A percentile compares a stretch with the other conserved stretches of the same genome.
Conservation (phyloP, 2,888 invertebrate species). For the Sesamia inferens region DNA sequence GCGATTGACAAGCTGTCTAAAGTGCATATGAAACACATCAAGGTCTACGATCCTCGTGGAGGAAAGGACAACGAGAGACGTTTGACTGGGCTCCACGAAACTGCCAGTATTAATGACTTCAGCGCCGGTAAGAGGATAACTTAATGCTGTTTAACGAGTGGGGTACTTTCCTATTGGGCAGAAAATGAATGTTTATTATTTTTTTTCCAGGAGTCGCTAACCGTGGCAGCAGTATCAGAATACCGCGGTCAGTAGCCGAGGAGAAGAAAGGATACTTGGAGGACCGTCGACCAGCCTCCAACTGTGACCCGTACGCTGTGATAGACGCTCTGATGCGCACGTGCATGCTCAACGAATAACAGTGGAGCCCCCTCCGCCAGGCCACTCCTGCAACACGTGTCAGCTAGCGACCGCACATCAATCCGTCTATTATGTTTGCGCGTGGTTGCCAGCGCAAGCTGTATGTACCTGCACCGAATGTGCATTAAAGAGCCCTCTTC, state of each 20-base stretch:
- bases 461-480: slow-evolving; percentile 56
- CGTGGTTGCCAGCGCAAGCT: slow-evolving; percentile 53
- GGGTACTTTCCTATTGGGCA: neutral
- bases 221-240: slow-evolving; percentile 98
- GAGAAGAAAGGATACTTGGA: slow-evolving; percentile 98
- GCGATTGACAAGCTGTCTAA: slow-evolving; percentile 98
- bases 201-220: slow-evolving; percentile 94
- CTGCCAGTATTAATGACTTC: slow-evolving; percentile 99
- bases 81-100: slow-evolving; percentile 98
- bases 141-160: neutral
- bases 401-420: slow-evolving; percentile 66
- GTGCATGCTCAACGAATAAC: slow-evolving; percentile 93
- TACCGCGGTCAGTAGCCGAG: slow-evolving; percentile 97
- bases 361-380: slow-evolving; percentile 58
- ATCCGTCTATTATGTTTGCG: slow-evolving; percentile 59
- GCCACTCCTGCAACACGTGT: slow-evolving; percentile 69
- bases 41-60: slow-evolving; percentile 98
- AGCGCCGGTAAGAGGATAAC: slow-evolving; percentile 92
- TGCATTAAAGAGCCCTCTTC: slow-evolving; percentile 57
- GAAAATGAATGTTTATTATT: neutral
- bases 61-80: slow-evolving; percentile 99
- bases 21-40: slow-evolving; percentile 97
- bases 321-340: slow-evolving; percentile 96
- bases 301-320: slow-evolving; percentile 97
- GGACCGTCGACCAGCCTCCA: slow-evolving; percentile 97